These are phyloP conservation scores for Parasteatoda lunata DNA, from an alignment of 2,888 invertebrate species.

Conservation along the genomic window DNA sequence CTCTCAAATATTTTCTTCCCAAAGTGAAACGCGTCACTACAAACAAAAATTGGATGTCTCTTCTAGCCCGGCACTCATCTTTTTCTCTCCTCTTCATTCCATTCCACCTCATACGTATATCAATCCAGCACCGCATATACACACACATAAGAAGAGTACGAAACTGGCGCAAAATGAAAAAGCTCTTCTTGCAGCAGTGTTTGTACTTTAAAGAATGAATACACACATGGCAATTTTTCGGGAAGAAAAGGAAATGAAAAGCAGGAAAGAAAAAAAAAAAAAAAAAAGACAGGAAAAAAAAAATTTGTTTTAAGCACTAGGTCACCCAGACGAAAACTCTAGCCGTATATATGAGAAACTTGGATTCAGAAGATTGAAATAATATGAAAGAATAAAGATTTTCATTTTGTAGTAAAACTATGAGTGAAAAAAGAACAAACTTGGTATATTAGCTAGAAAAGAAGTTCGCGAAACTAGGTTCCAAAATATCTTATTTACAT, in stretches of 20 bases:
- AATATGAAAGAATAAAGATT: not conserved
- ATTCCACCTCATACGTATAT: constrained; percentile 12
- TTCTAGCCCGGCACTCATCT: not conserved
- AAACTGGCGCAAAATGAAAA: constrained; percentile 34
- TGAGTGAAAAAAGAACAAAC: not conserved
- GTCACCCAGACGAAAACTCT: constrained; percentile 12
- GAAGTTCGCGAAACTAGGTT: too few species aligned
- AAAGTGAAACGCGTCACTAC: constrained; percentile 23
- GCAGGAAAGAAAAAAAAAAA: not conserved
- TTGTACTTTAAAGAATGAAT: constrained; percentile 32
- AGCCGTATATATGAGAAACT: not conserved
- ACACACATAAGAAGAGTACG: not conserved
- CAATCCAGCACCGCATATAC: constrained; percentile 35
- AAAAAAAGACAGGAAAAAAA: not conserved
- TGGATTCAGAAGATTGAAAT: constrained; percentile 1
- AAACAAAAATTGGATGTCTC: constrained; percentile 58
- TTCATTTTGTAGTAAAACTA: not conserved
- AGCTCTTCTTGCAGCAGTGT: not conserved
- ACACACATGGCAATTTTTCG: constrained; percentile 30
- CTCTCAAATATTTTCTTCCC: too few species aligned
- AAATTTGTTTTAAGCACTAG: not conserved
- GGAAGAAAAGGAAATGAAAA: not conserved
- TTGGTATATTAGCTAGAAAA: not conserved
- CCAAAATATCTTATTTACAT: too few species aligned
- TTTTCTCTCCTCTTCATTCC: constrained; percentile 20